phyloP scores from a whole-genome alignment of 2,797 vertebrate species.

The Eremophila alpestris region DNA sequence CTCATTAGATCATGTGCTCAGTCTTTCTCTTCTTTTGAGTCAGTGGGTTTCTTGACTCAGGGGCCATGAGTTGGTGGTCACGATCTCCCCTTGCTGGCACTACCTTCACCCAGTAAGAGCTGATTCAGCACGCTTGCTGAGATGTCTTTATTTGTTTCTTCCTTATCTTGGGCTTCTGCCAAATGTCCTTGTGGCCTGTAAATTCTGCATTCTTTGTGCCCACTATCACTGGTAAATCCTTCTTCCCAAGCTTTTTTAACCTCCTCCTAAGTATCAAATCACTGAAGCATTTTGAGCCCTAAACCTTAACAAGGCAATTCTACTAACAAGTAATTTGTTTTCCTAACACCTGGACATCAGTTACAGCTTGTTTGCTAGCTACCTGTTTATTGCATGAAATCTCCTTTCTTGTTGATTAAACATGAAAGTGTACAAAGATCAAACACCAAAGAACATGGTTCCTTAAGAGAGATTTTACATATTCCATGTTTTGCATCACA shows the following conservation, averaged over 20 bases:
- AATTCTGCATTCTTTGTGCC: background rate
- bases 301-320: background rate
- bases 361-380: background rate
- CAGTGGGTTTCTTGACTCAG: background rate
- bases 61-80: background rate
- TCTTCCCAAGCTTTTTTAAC: background rate
- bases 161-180: background rate
- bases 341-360: background rate
- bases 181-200: background rate
- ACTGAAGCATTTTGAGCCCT: background rate
- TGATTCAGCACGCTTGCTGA: background rate
- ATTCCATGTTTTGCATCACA: background rate
- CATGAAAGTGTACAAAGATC: background rate
- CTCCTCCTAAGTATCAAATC: background rate
- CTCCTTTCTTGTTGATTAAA: background rate
- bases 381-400: background rate
- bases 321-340: background rate
- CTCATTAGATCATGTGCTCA: background rate
- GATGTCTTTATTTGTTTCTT: background rate
- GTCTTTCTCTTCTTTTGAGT: background rate
- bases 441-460: background rate
- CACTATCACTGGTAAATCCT: background rate
- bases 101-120: background rate
- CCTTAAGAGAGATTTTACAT: background rate
- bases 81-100: accelerated